Conservation (phyloP, 1,140 invertebrate genomes). For the Lasioglossum baleicum region DNA sequence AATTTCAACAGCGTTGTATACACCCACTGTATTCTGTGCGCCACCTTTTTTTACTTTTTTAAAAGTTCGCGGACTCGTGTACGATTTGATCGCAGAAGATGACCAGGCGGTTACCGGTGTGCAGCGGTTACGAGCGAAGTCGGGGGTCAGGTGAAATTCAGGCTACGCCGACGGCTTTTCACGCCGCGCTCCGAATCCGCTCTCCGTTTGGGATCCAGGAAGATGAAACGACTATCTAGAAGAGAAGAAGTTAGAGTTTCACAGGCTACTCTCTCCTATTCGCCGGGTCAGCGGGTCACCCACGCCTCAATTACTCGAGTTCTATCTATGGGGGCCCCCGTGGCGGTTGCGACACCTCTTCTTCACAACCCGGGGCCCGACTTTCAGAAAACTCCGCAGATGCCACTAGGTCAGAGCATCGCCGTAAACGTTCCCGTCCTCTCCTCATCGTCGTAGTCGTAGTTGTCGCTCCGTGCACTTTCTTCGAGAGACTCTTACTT, state of each 20-base stretch:
- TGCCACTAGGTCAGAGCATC: constrained; percentile 1
- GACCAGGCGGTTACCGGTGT: too few species aligned
- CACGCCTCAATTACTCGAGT: constrained; percentile 28
- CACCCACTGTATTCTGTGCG: too few species aligned
- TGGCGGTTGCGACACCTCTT: constrained; percentile 30
- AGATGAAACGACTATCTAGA: constrained; percentile 48
- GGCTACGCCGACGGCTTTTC: constrained; percentile 30
- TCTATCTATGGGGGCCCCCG: not conserved
- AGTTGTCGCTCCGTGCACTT: constrained; percentile 8
- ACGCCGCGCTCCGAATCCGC: not conserved
- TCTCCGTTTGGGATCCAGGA: constrained; percentile 30
- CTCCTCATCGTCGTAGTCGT: too few species aligned
- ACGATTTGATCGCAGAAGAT: too few species aligned
- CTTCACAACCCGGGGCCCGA: not conserved
- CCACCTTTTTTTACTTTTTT: too few species aligned
- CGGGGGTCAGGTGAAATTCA: constrained; percentile 15
- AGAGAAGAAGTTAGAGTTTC: constrained; percentile 33
- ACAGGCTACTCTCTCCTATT: constrained; percentile 33
- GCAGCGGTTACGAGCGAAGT: not conserved
- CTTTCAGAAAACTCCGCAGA: constrained; percentile 10
- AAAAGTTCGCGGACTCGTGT: too few species aligned
- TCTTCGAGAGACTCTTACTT: constrained; percentile 36
- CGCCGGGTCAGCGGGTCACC: constrained; percentile 37
- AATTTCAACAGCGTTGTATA: too few species aligned
- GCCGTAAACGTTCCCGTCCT: not conserved